A percentile compares a stretch with the other conserved stretches of the same genome.
Evolutionary conservation across 2,113 vertebrate species (phyloP).

Genomic region (Procavia capensis): DNA sequence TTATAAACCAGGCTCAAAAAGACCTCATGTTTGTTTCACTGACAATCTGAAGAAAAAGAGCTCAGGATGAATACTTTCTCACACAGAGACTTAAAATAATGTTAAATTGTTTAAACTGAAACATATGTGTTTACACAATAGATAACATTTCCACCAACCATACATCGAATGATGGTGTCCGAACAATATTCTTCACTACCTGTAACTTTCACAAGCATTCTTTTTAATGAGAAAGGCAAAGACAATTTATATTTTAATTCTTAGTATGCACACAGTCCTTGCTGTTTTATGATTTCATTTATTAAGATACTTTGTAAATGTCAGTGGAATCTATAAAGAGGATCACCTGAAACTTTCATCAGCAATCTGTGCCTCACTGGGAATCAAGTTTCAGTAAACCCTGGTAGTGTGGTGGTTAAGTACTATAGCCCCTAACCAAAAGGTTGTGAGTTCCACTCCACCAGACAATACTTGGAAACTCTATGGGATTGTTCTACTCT

Average conservation of each 20-base stretch:
- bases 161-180: background rate
- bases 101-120: conserved; percentile 9
- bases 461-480: no score
- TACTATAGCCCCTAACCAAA: no score
- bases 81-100: background rate
- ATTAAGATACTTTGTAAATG: background rate
- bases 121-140: background rate
- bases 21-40: background rate
- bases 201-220: background rate
- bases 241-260: background rate
- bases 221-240: background rate
- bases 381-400: background rate
- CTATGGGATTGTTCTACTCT: no score
- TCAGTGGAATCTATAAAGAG: background rate
- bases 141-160: background rate
- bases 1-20: background rate
- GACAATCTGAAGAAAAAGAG: background rate
- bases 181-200: background rate
- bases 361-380: background rate
- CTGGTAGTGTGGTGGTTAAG: no score
- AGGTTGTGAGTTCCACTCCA: no score
- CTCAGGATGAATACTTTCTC: background rate
- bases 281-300: background rate
- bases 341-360: background rate
- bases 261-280: background rate